Evolutionary conservation across 2,888 invertebrate genomes (phyloP), one percentile per base, ranked within the genome.

Genomic region (Exocentrus adspersus): DNA sequence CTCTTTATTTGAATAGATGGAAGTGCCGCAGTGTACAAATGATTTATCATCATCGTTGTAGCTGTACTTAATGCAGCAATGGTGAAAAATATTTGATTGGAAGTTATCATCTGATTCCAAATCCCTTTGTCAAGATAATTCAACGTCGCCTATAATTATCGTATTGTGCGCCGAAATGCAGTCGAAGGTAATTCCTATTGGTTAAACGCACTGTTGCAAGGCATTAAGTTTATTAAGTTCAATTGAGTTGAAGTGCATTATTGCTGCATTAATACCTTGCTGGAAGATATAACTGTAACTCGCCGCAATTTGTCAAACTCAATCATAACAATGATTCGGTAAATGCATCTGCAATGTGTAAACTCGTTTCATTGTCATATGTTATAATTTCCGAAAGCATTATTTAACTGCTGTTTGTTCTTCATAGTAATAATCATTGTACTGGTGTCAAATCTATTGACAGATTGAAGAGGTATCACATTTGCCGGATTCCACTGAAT

Each of bases 1-100:
- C 53, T 9, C 21, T 30, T 14, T 20, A 53, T 53, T 42, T 53
- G 42, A 24, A 53, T 53, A 53, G 24, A 41, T 41, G 21, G 17
- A n/a, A n/a, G n/a, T 20, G 41, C 37, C 16, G 14, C 21, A 21
- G 53, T 21, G 53, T 37, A 12, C 37, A 12, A 14, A 37, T 37
- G 37, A 37, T 37, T 37, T 37, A 37, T 37, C n/a, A 37, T 37
- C 37, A 37, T 37, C 14, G n/a, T n/a, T n/a, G 37, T n/a, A n/a
- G 9, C 7, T 9, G 30, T n/a, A n/a, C n/a, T n/a, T 30, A 30
- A 30, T 10, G 37, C 37, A 14, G 37, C 37, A 37, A 37, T 37
- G n/a, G 14, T 37, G 37, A n/a, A 37, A 12, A 37, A 37, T 37
- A 37, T 37, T 37, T 37, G 2, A 37, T 37, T 37, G 37, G 14